A percentile compares a stretch with the other conserved stretches of the same genome.
Evolutionary conservation across 2,888 invertebrate species (phyloP).

Genomic region (Watsonalla binaria): DNA sequence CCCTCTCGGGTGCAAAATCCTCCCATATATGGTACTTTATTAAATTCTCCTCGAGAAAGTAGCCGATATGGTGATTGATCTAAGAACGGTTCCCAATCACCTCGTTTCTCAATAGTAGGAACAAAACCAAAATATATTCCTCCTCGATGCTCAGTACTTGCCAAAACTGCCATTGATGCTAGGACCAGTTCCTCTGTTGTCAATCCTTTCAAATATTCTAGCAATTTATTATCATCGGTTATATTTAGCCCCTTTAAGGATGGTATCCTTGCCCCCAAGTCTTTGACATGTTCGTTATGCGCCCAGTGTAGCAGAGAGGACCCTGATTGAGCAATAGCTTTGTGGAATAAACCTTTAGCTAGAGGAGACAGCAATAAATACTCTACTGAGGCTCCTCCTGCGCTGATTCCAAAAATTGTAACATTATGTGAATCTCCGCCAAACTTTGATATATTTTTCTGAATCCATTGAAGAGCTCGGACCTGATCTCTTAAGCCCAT

Average conservation of each 20-base stretch:
- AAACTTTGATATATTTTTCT: constrained; percentile 66
- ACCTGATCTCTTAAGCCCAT: constrained; percentile 76
- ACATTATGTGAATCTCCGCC: constrained; percentile 70
- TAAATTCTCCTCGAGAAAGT: constrained; percentile 56
- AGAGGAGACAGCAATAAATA: constrained; percentile 62
- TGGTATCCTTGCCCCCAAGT: constrained; percentile 49
- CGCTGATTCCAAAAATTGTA: constrained; percentile 75
- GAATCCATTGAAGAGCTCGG: constrained; percentile 73
- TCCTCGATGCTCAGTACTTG: constrained; percentile 37
- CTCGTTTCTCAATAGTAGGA: constrained; percentile 58
- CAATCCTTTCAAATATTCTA: constrained; percentile 49
- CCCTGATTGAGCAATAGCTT: constrained; percentile 77
- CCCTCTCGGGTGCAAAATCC: constrained; percentile 73
- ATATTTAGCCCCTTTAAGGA: constrained; percentile 33
- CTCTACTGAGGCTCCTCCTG: constrained; percentile 71
- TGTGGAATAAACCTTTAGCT: constrained; percentile 72
- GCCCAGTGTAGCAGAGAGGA: constrained; percentile 72
- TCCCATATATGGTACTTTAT: constrained; percentile 67
- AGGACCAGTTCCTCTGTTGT: constrained; percentile 48
- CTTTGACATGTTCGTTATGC: constrained; percentile 43
- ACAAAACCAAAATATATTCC: constrained; percentile 72
- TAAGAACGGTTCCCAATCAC: constrained; percentile 66
- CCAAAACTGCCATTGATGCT: constrained; percentile 39
- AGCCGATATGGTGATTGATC: constrained; percentile 53
- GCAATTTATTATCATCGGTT: constrained; percentile 35